phyloP scores from a whole-genome alignment of 1,140 invertebrate species.

The Chelonus insularis region DNA sequence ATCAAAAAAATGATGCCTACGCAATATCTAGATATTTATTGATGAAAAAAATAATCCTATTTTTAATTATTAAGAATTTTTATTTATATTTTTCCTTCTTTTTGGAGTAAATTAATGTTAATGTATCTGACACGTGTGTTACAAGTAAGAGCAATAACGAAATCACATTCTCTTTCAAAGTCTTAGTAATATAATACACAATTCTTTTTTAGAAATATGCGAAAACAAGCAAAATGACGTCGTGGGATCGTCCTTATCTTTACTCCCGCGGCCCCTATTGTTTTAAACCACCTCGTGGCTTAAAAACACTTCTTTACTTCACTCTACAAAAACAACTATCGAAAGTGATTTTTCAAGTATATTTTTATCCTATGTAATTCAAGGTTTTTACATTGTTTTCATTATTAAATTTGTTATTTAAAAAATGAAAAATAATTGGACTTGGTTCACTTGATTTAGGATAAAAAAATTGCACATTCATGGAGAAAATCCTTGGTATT shows the following conservation, averaged over 20 bases:
- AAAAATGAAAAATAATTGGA: too few relatives aligned
- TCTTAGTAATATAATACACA: constrained; percentile 20
- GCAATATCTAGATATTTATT: background rate
- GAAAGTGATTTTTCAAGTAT: constrained; percentile 40
- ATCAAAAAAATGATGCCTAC: background rate
- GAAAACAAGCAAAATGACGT: constrained; percentile 34
- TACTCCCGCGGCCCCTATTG: constrained; percentile 54
- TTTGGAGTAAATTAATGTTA: background rate
- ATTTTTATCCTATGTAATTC: constrained; percentile 2
- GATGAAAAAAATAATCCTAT: background rate
- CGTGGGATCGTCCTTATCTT: constrained; percentile 57
- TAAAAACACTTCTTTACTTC: constrained; percentile 5
- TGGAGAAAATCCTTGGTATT: too few relatives aligned
- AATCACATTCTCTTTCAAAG: constrained; percentile 2
- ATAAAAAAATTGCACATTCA: too few relatives aligned
- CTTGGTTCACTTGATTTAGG: too few relatives aligned
- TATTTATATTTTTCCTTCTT: too few relatives aligned
- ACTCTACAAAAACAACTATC: constrained; percentile 32
- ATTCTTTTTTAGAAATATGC: constrained; percentile 20
- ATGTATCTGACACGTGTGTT: background rate
- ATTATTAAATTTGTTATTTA: too few relatives aligned
- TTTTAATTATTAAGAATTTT: background rate
- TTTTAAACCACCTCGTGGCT: constrained; percentile 30
- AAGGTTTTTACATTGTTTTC: constrained; percentile 35
- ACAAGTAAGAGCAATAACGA: constrained; percentile 3